These are phyloP conservation scores for Hirtodrosophila histrioides DNA, from an alignment of 2,888 invertebrate species.

Conservation along the genomic window DNA sequence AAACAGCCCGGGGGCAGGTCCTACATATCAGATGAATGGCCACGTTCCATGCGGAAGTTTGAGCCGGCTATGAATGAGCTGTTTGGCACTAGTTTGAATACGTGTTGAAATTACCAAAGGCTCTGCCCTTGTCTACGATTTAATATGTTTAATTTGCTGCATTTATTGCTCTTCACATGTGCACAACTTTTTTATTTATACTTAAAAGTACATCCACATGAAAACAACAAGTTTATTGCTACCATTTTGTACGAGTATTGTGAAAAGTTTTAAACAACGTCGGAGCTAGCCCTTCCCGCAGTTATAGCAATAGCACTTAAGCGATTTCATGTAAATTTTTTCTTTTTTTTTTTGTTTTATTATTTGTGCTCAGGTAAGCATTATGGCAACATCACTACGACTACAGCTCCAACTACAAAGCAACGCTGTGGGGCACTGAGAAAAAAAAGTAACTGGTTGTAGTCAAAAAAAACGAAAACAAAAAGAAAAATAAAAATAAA, in stretches of 20 bases:
- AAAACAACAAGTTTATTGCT: conserved; percentile 24
- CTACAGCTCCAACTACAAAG: conserved; percentile 42
- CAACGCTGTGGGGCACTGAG: conserved; percentile 33
- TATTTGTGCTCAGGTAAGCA: conserved; percentile 70
- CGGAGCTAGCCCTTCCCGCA: conserved; percentile 44
- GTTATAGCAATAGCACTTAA: conserved; percentile 71
- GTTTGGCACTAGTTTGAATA: conserved; percentile 36
- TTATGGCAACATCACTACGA: conserved; percentile 69
- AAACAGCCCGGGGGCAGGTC: conserved; percentile 17
- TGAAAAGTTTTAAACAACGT: conserved; percentile 54
- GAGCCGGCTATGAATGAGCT: conserved; percentile 23
- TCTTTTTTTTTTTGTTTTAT: conserved; percentile 18
- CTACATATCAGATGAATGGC: conserved; percentile 31
- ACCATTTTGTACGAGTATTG: no score
- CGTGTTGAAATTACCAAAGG: conserved; percentile 39
- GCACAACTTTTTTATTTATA: conserved; percentile 30
- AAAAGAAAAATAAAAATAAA: conserved; percentile 14
- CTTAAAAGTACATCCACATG: conserved; percentile 1
- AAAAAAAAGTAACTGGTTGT: conserved; percentile 23
- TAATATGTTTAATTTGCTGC: conserved; percentile 61
- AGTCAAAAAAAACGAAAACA: no score
- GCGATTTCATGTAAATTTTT: conserved; percentile 67
- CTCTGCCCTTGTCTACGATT: conserved; percentile 38
- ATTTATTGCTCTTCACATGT: conserved; percentile 58
- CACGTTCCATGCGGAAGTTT: conserved; percentile 59